Conservation (phyloP, 2,797 vertebrate species). For the Phrynocephalus vlangalii region DNA sequence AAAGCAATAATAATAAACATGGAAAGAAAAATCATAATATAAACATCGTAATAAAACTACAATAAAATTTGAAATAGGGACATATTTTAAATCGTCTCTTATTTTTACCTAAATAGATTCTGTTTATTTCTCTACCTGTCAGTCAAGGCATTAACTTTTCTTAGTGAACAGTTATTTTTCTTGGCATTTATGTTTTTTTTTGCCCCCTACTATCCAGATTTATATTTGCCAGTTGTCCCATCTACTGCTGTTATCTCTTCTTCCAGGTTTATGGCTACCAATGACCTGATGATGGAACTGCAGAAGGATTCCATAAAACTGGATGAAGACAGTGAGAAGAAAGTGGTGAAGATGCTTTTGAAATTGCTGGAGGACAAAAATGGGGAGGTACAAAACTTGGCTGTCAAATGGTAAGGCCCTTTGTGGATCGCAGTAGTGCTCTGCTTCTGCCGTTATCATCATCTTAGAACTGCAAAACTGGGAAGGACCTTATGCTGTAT, state of each 20-base stretch:
- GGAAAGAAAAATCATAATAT: too few species aligned
- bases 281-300: conserved; percentile 95
- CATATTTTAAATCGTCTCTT: neutral
- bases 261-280: conserved; percentile 95
- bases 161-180: neutral
- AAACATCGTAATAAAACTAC: too few species aligned
- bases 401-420: conserved; percentile 90
- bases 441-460: neutral
- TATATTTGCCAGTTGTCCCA: neutral
- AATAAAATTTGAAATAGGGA: neutral
- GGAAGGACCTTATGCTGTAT: too few species aligned
- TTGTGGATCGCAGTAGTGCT: fast-evolving
- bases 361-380: conserved; percentile 95
- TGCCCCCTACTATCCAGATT: neutral
- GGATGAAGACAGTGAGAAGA: conserved; percentile 95
- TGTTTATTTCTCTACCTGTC: neutral
- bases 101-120: neutral
- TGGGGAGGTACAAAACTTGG: conserved; percentile 95
- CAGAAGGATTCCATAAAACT: conserved; percentile 96
- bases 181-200: neutral
- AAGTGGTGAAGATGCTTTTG: conserved; percentile 92
- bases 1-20: too few species aligned
- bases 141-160: neutral
- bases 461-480: too few species aligned
- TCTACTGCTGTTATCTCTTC: neutral